Evolutionary conservation across 2,888 invertebrate species (phyloP).

Genomic region (Eupeodes luniger): DNA sequence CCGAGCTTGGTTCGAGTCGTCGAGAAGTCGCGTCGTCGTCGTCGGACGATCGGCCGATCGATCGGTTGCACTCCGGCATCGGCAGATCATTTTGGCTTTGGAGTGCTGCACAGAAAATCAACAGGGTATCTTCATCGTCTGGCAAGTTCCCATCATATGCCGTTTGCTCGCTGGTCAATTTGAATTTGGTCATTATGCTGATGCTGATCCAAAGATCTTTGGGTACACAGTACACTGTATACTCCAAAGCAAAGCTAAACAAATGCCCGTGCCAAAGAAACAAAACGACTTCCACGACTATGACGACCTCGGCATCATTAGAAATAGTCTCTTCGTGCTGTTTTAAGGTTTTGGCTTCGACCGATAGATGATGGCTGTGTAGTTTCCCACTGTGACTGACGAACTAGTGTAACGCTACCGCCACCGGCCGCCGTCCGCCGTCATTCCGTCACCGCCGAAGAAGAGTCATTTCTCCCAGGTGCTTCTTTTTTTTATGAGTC

Average conservation of each 20-base stretch:
- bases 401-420: conserved; percentile 51
- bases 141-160: conserved; percentile 64
- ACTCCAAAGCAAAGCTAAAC: neutral
- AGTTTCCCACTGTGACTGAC: conserved; percentile 67
- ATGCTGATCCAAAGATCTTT: conserved; percentile 40
- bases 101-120: conserved; percentile 38
- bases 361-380: neutral
- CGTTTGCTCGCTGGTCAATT: conserved; percentile 70
- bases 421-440: too few relatives aligned
- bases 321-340: conserved; percentile 68
- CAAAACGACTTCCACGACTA: conserved; percentile 37
- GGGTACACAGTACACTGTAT: neutral
- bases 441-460: conserved; percentile 1
- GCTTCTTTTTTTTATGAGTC: neutral
- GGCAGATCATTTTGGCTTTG: conserved; percentile 41
- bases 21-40: too few relatives aligned
- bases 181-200: conserved; percentile 68
- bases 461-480: conserved; percentile 51
- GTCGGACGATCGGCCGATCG: too few relatives aligned
- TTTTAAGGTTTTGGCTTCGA: conserved; percentile 31
- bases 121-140: conserved; percentile 35
- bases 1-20: neutral
- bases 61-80: neutral
- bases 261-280: conserved; percentile 6
- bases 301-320: conserved; percentile 73